phyloP scores from a whole-genome alignment of 2,113 vertebrate genomes.

The Pelvicachromis taeniatus region DNA sequence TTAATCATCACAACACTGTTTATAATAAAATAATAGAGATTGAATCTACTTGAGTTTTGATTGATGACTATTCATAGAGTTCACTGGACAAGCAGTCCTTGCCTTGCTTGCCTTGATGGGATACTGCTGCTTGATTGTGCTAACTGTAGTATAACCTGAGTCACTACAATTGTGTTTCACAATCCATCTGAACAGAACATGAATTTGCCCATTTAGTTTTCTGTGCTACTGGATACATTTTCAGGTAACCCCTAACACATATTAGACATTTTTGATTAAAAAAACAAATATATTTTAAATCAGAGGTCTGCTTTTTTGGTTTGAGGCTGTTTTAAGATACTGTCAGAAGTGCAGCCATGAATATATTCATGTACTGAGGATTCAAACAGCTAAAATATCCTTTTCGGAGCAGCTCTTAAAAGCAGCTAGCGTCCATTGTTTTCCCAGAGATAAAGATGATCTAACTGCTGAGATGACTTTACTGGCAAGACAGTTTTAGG shows the following conservation, averaged over 20 bases:
- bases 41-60: background rate
- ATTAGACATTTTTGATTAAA: background rate
- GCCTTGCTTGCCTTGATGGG: background rate
- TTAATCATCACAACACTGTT: background rate
- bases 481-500: conserved; percentile 5
- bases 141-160: background rate
- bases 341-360: conserved; percentile 2
- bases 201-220: background rate
- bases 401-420: background rate
- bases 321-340: background rate
- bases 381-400: background rate
- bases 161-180: background rate
- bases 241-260: background rate
- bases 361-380: conserved; percentile 14
- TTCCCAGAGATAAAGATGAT: conserved; percentile 22
- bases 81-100: background rate
- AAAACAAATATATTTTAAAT: background rate
- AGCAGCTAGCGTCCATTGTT: conserved; percentile 9
- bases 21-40: background rate
- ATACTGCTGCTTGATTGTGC: background rate
- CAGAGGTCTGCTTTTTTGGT: background rate
- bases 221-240: background rate
- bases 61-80: background rate
- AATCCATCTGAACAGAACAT: background rate
- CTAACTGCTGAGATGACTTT: conserved; percentile 12